Evolutionary conservation across 2,113 vertebrate species (phyloP), one percentile per base, ranked within the genome.

Genomic region (Pteruthius melanotis): DNA sequence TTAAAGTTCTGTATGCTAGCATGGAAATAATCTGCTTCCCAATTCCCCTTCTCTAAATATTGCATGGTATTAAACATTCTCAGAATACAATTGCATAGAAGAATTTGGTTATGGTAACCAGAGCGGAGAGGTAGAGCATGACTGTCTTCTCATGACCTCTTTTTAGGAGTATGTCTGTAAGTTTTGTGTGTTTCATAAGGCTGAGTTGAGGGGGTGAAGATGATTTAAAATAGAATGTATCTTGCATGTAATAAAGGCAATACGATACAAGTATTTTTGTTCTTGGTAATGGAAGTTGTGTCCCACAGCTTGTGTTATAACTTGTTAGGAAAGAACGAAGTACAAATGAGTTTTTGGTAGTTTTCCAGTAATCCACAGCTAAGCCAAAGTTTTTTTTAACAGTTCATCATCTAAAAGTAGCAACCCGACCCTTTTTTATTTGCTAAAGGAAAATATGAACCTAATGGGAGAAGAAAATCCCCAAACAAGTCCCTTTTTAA

Each of bases 381-480:
- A 87, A 74, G 56, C 42, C 72, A 74, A 81, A 60, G 22, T 1
- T 27, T 70, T 91, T 81, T 88, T 80, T 64, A 91, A 74, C 72
- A 77, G 77, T 66, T 89, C 72, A 77, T 88, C 27, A 69, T 93
- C 47, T 81, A 53, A 54, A 91, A 90, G 71, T 69, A 83, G 54
- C 19, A 77, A 44, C 1, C 1, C 45, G 39, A 81, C 64, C 54
- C 72, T 69, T 92, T 75, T 81, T 77, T 68, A 30, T 91, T 91
- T 70, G 59, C 39, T 59, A 5, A 70, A 89, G 81, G 72, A 91
- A 96, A 94, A 63, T 65, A 53, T 27, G 65, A 87, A 65, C 28
- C 37, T 53, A 77, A 49, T 1, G 2, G 21, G 12, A 0, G 1
- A 3, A 7, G 27, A n/a, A 44, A 3, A 0, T 1, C 20, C 3